A percentile compares a stretch with the other conserved stretches of the same genome.
These are phyloP conservation scores for Xylophagus ater DNA, from an alignment of 2,888 invertebrate genomes.

Conservation along the genomic window DNA sequence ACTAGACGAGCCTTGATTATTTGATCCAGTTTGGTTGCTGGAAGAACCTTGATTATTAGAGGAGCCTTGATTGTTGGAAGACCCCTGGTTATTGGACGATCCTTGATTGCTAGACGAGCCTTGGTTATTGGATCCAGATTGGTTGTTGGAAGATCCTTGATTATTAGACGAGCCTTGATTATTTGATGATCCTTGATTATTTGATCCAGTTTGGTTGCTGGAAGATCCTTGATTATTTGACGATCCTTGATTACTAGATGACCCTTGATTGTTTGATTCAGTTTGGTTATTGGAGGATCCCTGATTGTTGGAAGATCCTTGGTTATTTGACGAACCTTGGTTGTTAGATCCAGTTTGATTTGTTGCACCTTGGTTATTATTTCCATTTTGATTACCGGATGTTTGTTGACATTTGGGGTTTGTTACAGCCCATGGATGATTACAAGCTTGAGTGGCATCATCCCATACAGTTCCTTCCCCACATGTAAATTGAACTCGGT, in stretches of 20 bases:
- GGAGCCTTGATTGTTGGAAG: conserved; percentile 18
- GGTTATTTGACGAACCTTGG: conserved; percentile 15
- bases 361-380: conserved; percentile 1
- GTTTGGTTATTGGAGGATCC: conserved; percentile 13
- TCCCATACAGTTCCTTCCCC: conserved; percentile 56
- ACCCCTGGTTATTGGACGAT: conserved; percentile 16
- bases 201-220: conserved; percentile 8
- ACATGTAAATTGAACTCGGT: conserved; percentile 51
- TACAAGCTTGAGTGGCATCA: conserved; percentile 35
- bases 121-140: background rate
- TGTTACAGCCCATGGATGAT: conserved; percentile 31
- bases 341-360: conserved; percentile 15
- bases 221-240: conserved; percentile 19
- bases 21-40: conserved; percentile 1
- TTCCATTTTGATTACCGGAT: background rate
- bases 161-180: conserved; percentile 14
- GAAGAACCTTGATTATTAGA: conserved; percentile 14
- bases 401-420: conserved; percentile 22
- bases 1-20: conserved; percentile 10
- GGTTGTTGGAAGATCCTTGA: conserved; percentile 14
- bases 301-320: conserved; percentile 13
- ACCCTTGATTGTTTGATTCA: conserved; percentile 20
- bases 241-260: conserved; percentile 22
- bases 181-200: conserved; percentile 12
- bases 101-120: conserved; percentile 10